A percentile compares a stretch with the other conserved stretches of the same genome.
Conservation (phyloP, 2,113 vertebrate species). For the Thunnus maccoyii region DNA sequence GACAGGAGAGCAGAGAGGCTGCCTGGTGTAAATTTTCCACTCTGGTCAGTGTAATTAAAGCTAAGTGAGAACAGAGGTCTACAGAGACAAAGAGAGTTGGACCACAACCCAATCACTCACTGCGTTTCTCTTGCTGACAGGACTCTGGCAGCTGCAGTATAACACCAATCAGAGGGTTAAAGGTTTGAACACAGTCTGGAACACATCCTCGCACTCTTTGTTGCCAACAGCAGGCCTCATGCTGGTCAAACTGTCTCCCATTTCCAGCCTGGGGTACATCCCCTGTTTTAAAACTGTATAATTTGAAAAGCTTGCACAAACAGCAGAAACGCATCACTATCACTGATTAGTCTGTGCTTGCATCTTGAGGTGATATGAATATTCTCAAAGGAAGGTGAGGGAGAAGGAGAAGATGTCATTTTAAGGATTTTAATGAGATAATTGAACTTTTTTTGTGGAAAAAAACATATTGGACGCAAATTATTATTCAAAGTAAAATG, state of each 20-base stretch:
- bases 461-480: no score
- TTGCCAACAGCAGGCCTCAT: slow-evolving; percentile 16
- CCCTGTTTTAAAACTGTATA: neutral
- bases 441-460: no score
- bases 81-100: slow-evolving; percentile 41
- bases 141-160: slow-evolving; percentile 32
- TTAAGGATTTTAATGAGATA: no score
- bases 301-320: neutral
- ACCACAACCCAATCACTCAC: slow-evolving; percentile 48
- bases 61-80: slow-evolving; percentile 59
- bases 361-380: neutral
- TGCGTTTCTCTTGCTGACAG: slow-evolving; percentile 50
- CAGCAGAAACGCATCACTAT: slow-evolving; percentile 12
- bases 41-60: slow-evolving; percentile 70
- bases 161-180: slow-evolving; percentile 52
- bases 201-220: slow-evolving; percentile 8
- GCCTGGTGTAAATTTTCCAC: slow-evolving; percentile 43
- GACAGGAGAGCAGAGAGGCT: slow-evolving; percentile 38
- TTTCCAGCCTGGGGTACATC: neutral
- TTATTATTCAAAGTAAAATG: no score
- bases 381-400: neutral
- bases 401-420: no score
- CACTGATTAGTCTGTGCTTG: neutral
- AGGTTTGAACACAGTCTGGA: slow-evolving; percentile 37
- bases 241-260: slow-evolving; percentile 1